Conservation (phyloP, 2,797 vertebrate species). For the Xyrichtys novacula region DNA sequence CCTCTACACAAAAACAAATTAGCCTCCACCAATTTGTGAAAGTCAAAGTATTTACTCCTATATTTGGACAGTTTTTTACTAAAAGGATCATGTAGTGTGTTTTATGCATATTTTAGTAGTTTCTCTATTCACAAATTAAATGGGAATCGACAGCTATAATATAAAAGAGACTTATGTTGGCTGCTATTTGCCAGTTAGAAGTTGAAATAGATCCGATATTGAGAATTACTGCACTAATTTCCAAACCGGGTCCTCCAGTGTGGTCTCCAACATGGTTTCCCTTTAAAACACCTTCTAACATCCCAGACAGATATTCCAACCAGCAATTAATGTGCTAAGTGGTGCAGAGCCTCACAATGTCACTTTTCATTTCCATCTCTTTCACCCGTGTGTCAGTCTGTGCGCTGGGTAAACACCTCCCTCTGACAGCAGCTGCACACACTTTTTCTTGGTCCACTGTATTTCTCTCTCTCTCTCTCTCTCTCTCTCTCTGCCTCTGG, state of each 20-base stretch:
- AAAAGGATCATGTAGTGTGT: background rate
- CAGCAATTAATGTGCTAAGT: conserved; percentile 75
- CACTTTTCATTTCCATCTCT: conserved; percentile 78
- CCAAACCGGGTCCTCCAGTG: conserved; percentile 23
- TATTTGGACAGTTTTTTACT: conserved; percentile 11
- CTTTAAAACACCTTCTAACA: conserved; percentile 40
- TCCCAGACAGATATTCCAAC: conserved; percentile 55
- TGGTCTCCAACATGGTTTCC: conserved; percentile 46
- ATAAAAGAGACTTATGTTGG: conserved; percentile 27
- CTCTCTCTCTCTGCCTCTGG: conserved; percentile 26
- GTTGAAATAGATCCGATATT: conserved; percentile 32
- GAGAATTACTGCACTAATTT: conserved; percentile 49
- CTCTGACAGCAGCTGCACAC: conserved; percentile 68
- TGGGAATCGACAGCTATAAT: conserved; percentile 10
- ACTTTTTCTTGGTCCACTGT: conserved; percentile 38
- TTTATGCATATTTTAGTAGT: conserved; percentile 5
- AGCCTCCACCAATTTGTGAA: background rate
- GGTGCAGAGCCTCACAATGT: conserved; percentile 73
- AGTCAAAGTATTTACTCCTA: conserved; percentile 1
- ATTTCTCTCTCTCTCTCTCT: background rate
- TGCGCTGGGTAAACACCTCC: conserved; percentile 58
- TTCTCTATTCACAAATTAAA: conserved; percentile 25
- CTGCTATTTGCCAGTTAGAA: conserved; percentile 15
- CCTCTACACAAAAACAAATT: background rate
- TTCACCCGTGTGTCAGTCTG: conserved; percentile 58